phyloP scores from a whole-genome alignment of 1,140 invertebrate genomes.

The Sinonovacula constricta region DNA sequence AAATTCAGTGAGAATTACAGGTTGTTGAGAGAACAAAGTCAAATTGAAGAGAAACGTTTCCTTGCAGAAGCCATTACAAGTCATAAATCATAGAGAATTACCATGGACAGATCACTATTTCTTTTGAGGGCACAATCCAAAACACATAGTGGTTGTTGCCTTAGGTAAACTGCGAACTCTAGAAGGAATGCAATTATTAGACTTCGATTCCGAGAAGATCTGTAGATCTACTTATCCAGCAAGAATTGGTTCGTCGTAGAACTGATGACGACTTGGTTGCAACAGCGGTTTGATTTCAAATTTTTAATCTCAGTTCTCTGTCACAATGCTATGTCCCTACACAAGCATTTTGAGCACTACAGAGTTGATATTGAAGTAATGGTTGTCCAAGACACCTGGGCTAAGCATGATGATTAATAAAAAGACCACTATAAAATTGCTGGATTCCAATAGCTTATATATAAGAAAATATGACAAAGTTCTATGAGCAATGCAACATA shows the following conservation, averaged over 20 bases:
- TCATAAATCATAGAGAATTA: conserved; percentile 38
- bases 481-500: too few species aligned
- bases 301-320: too few species aligned
- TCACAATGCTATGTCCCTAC: conserved; percentile 16
- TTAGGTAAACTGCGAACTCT: conserved; percentile 27
- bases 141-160: conserved; percentile 47
- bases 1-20: conserved; percentile 33
- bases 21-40: conserved; percentile 21
- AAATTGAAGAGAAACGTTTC: conserved; percentile 42
- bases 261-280: not conserved
- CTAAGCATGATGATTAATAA: too few species aligned
- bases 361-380: conserved; percentile 6
- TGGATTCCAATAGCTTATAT: too few species aligned
- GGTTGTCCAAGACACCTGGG: conserved; percentile 26
- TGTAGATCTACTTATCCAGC: conserved; percentile 14
- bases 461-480: too few species aligned
- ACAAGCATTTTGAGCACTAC: conserved; percentile 8
- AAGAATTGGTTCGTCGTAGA: conserved; percentile 10
- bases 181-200: conserved; percentile 20
- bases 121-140: conserved; percentile 21
- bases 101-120: conserved; percentile 24
- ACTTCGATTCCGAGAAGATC: conserved; percentile 35
- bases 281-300: not conserved
- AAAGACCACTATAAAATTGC: too few species aligned
- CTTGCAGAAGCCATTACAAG: conserved; percentile 37